Evolutionary conservation across 2,888 invertebrate species (phyloP).

Genomic region (Apodemia zela): DNA sequence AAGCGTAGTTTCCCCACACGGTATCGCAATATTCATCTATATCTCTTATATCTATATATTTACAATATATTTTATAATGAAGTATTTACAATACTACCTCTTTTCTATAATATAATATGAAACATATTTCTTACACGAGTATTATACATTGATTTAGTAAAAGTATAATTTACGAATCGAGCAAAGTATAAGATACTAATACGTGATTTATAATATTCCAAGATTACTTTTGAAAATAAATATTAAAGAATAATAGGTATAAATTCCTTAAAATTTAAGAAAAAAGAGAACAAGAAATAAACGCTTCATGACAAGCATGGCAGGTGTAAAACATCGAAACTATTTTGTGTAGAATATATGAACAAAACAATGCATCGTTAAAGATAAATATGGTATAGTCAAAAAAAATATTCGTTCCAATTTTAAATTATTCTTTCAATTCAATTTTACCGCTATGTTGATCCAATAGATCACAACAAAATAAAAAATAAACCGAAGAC

Average conservation of each 20-base stretch:
- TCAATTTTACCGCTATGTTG: no score
- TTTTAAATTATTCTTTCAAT: no score
- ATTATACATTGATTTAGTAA: background rate
- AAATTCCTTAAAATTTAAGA: background rate
- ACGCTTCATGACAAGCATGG: no score
- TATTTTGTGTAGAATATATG: no score
- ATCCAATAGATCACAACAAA: no score
- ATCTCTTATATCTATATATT: constrained; percentile 24
- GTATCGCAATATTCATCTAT: constrained; percentile 52
- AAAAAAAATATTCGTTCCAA: no score
- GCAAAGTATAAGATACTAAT: background rate
- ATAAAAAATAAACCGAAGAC: no score
- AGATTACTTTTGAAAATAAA: background rate
- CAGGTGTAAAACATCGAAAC: no score
- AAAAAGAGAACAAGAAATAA: background rate
- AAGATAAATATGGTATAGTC: no score
- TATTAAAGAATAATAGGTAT: background rate
- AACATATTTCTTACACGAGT: constrained; percentile 1
- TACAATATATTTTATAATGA: constrained; percentile 32
- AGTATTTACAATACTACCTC: constrained; percentile 59
- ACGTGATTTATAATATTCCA: background rate
- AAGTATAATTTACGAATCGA: background rate
- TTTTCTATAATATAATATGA: no score
- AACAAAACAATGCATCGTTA: no score
- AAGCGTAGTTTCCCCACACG: constrained; percentile 81